Base-by-base conservation (phyloP, 1,140 invertebrate species). In the Drosophila chauvacae region DNA sequence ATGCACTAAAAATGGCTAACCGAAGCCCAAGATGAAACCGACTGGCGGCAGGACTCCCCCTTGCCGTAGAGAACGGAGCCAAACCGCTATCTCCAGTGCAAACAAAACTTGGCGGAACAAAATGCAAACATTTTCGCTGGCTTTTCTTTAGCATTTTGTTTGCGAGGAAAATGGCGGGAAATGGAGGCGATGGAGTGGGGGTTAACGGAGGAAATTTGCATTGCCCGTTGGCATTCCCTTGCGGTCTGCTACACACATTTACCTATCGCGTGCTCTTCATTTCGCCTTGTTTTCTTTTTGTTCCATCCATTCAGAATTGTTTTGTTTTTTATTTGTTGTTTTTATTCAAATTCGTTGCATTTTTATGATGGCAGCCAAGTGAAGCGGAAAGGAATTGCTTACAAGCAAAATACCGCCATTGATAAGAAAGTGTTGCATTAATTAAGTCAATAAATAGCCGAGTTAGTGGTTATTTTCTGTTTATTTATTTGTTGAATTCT, bases 281-380 rank as follows among this genome's bases (percentile, higher is more conserved):
- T 28, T 13, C 2, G 53, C 35, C 20, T 11, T 35, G 14, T 18
- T 28, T 64, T 47, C 14, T 45, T 47, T 13, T 23, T 26, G 20
- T 26, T 47, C 13, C 44, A 45, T 0, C 20, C 20, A 47, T 47
- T 30, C 62, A 35, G 13, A 30, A 18, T 61, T 75, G 53, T 51
- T 65, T 63, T 55, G 58, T 57, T 82, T 71, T 71, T 55, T 63
- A 63, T 48, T 7, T 58, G 37, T 47, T 45, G 41, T 41, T 30
- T 60, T 78, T 77, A 88, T 88, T 88, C 69, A 86, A 81, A 87
- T 84, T 61, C 75, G 83, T 73, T 88, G 84, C 80, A 84, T 88
- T 88, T 87, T 77, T 66, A 60, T 80, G 63, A 59, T 58, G 59
- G 65, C 63, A 65, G 75, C 79, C 56, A 80, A 63, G 48, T 64